These are phyloP conservation scores for Epirrhoe tristata DNA, from an alignment of 2,888 invertebrate species.

Conservation along the genomic window DNA sequence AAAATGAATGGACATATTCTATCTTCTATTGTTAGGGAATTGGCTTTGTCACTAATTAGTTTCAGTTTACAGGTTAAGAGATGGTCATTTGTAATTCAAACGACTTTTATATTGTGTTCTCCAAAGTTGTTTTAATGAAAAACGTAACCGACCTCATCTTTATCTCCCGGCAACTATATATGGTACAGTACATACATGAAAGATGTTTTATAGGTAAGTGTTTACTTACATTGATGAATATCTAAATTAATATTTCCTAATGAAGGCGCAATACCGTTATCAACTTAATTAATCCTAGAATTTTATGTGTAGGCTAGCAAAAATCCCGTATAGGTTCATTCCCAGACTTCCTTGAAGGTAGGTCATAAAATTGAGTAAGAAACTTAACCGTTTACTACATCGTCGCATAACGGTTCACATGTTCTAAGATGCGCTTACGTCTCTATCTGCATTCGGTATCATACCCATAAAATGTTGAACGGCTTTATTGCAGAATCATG, in stretches of 20 bases:
- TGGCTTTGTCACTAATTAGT: conserved; percentile 44
- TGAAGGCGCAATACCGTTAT: not conserved
- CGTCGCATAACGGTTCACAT: conserved; percentile 48
- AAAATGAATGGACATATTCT: conserved; percentile 67
- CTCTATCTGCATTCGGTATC: conserved; percentile 50
- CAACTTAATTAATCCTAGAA: not conserved
- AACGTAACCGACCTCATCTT: too few relatives aligned
- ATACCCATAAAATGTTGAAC: conserved; percentile 44
- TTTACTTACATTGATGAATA: not conserved
- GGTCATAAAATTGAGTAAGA: conserved; percentile 27
- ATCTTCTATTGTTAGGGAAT: conserved; percentile 60
- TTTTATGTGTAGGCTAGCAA: conserved; percentile 8
- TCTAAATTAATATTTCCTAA: not conserved
- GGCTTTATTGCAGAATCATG: conserved; percentile 14
- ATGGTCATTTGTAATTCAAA: conserved; percentile 2
- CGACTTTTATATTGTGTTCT: not conserved
- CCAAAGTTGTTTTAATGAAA: too few relatives aligned
- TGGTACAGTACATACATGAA: not conserved
- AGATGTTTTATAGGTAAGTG: not conserved
- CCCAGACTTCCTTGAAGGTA: conserved; percentile 22
- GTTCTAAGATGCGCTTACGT: conserved; percentile 45
- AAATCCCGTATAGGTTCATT: not conserved
- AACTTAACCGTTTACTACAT: conserved; percentile 13
- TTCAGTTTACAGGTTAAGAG: conserved; percentile 17
- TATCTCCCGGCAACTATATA: too few relatives aligned